A percentile compares a stretch with the other conserved stretches of the same genome.
phyloP scores from a whole-genome alignment of 1,140 invertebrate species.

The Gerris buenoi region DNA sequence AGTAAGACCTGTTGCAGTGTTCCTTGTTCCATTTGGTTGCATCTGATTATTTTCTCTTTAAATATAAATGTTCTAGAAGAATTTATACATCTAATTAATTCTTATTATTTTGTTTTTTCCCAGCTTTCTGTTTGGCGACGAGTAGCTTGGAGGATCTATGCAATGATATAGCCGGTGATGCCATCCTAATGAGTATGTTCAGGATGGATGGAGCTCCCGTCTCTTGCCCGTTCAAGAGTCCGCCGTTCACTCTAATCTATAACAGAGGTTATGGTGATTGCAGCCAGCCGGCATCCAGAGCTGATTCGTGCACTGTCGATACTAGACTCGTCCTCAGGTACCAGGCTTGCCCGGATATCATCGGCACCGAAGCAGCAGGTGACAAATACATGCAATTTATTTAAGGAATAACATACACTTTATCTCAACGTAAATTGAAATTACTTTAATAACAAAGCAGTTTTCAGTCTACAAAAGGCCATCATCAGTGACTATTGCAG shows the following conservation, averaged over 20 bases:
- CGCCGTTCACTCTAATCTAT: conserved; percentile 68
- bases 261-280: conserved; percentile 61
- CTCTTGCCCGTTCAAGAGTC: conserved; percentile 51
- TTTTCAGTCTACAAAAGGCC: too few relatives aligned
- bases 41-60: too few relatives aligned
- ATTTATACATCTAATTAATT: too few relatives aligned
- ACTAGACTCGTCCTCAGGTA: conserved; percentile 66
- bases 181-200: conserved; percentile 74
- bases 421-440: too few relatives aligned
- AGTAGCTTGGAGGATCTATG: conserved; percentile 53
- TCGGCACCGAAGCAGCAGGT: conserved; percentile 46
- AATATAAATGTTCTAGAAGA: too few relatives aligned
- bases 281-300: conserved; percentile 50
- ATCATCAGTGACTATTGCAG: too few relatives aligned
- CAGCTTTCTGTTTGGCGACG: conserved; percentile 18
- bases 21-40: too few relatives aligned
- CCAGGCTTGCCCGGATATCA: conserved; percentile 80
- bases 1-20: too few relatives aligned
- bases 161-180: conserved; percentile 72
- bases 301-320: conserved; percentile 69
- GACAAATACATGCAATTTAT: too few relatives aligned
- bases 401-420: too few relatives aligned
- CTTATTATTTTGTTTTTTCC: conserved; percentile 10
- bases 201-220: conserved; percentile 61
- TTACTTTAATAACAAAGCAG: too few relatives aligned